Percentiles rank a stretch among this genome's conserved stretches.
Evolutionary conservation across 2,113 vertebrate species (phyloP).

Genomic region (Cavia aperea): DNA sequence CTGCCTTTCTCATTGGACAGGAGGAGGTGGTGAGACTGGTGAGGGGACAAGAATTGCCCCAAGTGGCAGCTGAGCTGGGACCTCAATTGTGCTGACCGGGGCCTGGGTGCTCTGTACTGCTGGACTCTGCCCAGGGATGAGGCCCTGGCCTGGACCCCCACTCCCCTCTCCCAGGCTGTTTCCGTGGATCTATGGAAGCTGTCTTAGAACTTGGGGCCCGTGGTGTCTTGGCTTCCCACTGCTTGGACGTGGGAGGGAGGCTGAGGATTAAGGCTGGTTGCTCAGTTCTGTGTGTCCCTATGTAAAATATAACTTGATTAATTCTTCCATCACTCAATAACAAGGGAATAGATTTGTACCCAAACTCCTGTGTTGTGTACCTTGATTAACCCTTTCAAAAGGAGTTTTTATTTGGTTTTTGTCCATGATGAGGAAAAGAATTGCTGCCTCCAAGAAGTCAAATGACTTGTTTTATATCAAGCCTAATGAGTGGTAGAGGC

Average conservation of each 20-base stretch:
- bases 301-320: not conserved
- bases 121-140: not conserved
- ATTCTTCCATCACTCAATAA: not conserved
- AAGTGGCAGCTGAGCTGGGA: not conserved
- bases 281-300: not conserved
- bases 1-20: not conserved
- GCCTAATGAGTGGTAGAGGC: no score
- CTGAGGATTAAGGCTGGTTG: not conserved
- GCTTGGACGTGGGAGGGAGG: not conserved
- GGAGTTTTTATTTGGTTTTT: not conserved
- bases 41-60: rapidly evolving
- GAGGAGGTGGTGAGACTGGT: not conserved
- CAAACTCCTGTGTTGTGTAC: not conserved
- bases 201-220: not conserved
- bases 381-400: no score
- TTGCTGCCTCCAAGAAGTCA: not conserved
- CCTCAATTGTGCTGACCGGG: no score
- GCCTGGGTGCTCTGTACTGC: rapidly evolving
- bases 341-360: not conserved
- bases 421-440: not conserved
- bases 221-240: not conserved
- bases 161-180: no score
- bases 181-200: no score
- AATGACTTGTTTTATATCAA: not conserved
- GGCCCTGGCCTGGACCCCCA: not conserved